Percentiles rank a stretch among this genome's conserved stretches.
Evolutionary conservation across 1,140 invertebrate species (phyloP).

Genomic region (Geopemphigus sp.): DNA sequence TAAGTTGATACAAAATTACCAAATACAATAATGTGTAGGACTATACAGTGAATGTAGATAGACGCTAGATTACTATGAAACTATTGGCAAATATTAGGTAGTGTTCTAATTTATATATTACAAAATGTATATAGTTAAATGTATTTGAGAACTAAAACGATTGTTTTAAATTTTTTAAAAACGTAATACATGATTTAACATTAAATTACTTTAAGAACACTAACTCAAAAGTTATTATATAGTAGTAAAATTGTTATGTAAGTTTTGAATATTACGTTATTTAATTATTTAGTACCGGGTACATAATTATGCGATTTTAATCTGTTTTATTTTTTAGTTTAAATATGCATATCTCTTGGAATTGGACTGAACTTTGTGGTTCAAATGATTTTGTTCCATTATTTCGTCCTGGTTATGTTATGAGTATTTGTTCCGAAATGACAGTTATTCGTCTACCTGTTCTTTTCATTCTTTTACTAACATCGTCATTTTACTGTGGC

Average conservation of each 20-base stretch:
- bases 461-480: slow-evolving; percentile 67
- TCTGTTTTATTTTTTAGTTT: slow-evolving; percentile 4
- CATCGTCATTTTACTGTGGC: slow-evolving; percentile 75
- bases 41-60: no score
- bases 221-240: no score
- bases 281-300: not conserved
- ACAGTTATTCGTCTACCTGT: slow-evolving; percentile 67
- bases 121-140: no score
- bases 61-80: no score
- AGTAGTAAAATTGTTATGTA: not conserved
- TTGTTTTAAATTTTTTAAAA: no score
- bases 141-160: no score
- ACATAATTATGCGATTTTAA: not conserved
- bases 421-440: slow-evolving; percentile 79
- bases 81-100: no score
- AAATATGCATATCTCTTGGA: slow-evolving; percentile 57
- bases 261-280: not conserved
- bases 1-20: no score
- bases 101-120: no score
- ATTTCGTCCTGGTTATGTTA: slow-evolving; percentile 66
- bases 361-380: slow-evolving; percentile 73
- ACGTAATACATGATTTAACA: no score
- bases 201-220: no score
- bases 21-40: no score
- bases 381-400: slow-evolving; percentile 65